Conservation (phyloP, 2,888 invertebrate species). For the Agonopterix heracliana region DNA sequence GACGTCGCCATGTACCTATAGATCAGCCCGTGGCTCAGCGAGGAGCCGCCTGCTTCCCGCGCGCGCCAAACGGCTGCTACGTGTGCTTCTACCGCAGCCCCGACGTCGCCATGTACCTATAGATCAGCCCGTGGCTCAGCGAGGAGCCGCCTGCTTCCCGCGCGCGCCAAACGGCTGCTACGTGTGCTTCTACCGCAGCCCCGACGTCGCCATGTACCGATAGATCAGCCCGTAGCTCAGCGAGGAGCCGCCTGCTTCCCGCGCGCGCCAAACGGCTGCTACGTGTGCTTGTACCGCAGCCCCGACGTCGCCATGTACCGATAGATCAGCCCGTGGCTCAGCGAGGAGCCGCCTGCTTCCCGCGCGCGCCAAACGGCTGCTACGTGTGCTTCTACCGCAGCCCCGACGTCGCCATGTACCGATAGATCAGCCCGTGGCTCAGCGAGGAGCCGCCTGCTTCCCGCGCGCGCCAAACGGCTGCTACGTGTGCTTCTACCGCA, state of each 20-base stretch:
- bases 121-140: slow-evolving; percentile 90
- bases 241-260: too few relatives aligned
- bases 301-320: slow-evolving; percentile 88
- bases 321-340: slow-evolving; percentile 97
- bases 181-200: too few relatives aligned
- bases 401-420: slow-evolving; percentile 93
- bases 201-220: too few relatives aligned
- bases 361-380: too few relatives aligned
- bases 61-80: too few relatives aligned
- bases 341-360: too few relatives aligned
- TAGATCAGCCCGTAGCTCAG: too few relatives aligned
- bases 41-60: slow-evolving; percentile 86
- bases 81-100: too few relatives aligned
- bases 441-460: slow-evolving; percentile 89
- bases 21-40: slow-evolving; percentile 90
- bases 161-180: too few relatives aligned
- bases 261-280: slow-evolving; percentile 78
- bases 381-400: too few relatives aligned
- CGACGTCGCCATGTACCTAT: slow-evolving; percentile 97
- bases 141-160: slow-evolving; percentile 87
- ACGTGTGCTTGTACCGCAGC: slow-evolving; percentile 84
- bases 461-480: slow-evolving; percentile 84
- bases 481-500: slow-evolving; percentile 18
- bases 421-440: slow-evolving; percentile 90
- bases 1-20: slow-evolving; percentile 96